Evolutionary conservation across 2,113 vertebrate genomes (phyloP).

Genomic region (Recurvirostra avosetta): DNA sequence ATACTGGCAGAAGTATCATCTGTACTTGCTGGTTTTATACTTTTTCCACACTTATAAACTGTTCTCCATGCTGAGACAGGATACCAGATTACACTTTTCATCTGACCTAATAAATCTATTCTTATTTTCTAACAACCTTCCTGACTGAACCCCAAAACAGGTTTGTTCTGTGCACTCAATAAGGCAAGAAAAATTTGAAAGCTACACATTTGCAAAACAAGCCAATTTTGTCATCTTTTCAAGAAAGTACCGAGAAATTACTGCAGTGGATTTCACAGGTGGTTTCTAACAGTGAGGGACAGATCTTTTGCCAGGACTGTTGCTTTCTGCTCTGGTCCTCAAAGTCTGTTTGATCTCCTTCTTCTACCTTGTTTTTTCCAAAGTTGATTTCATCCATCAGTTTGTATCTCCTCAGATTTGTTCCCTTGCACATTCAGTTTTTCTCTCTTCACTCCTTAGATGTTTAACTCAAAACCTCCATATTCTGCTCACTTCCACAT

Average conservation of each 20-base stretch:
- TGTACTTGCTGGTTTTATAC: neutral
- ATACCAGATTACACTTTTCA: neutral
- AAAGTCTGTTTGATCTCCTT: neutral
- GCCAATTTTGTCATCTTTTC: neutral
- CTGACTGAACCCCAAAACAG: neutral
- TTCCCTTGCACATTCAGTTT: accelerated
- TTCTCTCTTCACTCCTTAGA: neutral
- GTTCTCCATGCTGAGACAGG: neutral
- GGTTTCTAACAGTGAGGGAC: neutral
- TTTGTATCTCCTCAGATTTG: neutral
- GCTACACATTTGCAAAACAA: neutral
- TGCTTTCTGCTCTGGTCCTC: neutral
- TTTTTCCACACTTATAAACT: neutral
- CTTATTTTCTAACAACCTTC: neutral
- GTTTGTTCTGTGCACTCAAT: neutral
- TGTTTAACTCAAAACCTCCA: neutral
- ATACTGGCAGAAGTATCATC: neutral
- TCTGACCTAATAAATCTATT: neutral
- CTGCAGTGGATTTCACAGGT: neutral
- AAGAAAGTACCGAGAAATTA: neutral
- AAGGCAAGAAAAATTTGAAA: neutral
- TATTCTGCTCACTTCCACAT: neutral
- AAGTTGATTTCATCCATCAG: neutral
- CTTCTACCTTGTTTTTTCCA: neutral
- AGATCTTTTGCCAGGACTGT: neutral